Base-by-base conservation (phyloP, 2,888 invertebrate species). In the Tipula helvola region DNA sequence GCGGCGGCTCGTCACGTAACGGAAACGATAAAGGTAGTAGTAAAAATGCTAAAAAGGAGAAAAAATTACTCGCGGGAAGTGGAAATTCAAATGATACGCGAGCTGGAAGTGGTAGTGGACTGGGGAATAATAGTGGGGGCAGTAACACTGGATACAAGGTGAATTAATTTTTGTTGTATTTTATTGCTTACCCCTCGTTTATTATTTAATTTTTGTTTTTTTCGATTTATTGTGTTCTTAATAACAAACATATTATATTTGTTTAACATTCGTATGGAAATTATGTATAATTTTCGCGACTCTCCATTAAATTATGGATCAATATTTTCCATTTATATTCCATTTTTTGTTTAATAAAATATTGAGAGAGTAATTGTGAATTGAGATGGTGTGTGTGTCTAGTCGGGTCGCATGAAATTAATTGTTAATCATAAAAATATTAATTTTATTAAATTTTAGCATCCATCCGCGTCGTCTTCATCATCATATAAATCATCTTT, bases 41-140 rank as follows among this genome's bases (percentile, higher is more conserved):
- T 42, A 86, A 87, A 71, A 87, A 87, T 85, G 16, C 71, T 42
- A 87, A 87, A 44, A 42, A 86, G 42, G 87, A 87, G 47, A 87
- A 87, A 18, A 87, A 87, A 36, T 91, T 90, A 28, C 88, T 91
- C 87, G 90, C 90, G 0, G 88, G 91, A 87, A 89, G 90, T 86
- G 87, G 88, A 86, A 47, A 47, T 86, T 88, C 88, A 18, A 88
- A 87, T n/a, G 88, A 44, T 88, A 89, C 13, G 87, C 88, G 88
- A 39, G 36, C 92, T 0, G 91, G 90, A 0, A 88, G 92, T 90
- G 88, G 88, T 0, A 89, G 91, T 90, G 88, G 91, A 90, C 86
- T 90, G 88, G 86, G 90, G 91, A 88, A 91, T 8, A 88, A 88
- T 89, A 89, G 93, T 91, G 87, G 92, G 90, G 93, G 93, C 0